A percentile compares a stretch with the other conserved stretches of the same genome.
Conservation (phyloP, 2,888 invertebrate genomes). For the Drosophila fulvimacula region DNA sequence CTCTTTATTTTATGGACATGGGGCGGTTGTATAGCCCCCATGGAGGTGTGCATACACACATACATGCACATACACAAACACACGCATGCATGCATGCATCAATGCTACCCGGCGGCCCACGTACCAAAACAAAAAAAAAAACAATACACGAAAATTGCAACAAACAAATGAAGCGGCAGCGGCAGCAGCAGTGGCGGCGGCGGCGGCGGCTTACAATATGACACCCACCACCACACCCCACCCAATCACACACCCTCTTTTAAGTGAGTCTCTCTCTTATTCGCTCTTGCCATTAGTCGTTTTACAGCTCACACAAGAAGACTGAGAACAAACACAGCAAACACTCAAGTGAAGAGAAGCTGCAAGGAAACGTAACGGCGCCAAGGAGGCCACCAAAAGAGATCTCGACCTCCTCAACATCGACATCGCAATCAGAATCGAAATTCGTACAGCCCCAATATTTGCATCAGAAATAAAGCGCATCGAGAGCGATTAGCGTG, state of each 20-base stretch:
- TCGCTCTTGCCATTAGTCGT: slow-evolving; percentile 35
- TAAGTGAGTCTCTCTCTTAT: slow-evolving; percentile 40
- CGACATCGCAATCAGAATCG: neutral
- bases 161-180: slow-evolving; percentile 40
- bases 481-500: slow-evolving; percentile 62
- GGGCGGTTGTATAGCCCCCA: slow-evolving; percentile 46
- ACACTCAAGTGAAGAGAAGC: slow-evolving; percentile 12
- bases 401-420: slow-evolving; percentile 22
- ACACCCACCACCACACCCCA: slow-evolving; percentile 6
- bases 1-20: slow-evolving; percentile 44
- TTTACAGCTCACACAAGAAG: slow-evolving; percentile 80
- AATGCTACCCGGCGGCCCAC: slow-evolving; percentile 51
- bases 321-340: slow-evolving; percentile 68
- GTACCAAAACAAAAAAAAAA: slow-evolving; percentile 56
- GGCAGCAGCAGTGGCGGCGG: slow-evolving; percentile 16
- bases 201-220: slow-evolving; percentile 12
- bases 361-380: slow-evolving; percentile 16
- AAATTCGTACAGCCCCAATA: slow-evolving; percentile 7
- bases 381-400: slow-evolving; percentile 28
- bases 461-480: slow-evolving; percentile 24
- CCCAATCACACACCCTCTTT: slow-evolving; percentile 1
- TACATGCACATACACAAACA: neutral
- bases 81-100: slow-evolving; percentile 10
- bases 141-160: slow-evolving; percentile 41
- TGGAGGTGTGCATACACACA: slow-evolving; percentile 20